These are phyloP conservation scores for Tadarida brasiliensis DNA, from an alignment of 2,797 vertebrate species.

Conservation along the genomic window DNA sequence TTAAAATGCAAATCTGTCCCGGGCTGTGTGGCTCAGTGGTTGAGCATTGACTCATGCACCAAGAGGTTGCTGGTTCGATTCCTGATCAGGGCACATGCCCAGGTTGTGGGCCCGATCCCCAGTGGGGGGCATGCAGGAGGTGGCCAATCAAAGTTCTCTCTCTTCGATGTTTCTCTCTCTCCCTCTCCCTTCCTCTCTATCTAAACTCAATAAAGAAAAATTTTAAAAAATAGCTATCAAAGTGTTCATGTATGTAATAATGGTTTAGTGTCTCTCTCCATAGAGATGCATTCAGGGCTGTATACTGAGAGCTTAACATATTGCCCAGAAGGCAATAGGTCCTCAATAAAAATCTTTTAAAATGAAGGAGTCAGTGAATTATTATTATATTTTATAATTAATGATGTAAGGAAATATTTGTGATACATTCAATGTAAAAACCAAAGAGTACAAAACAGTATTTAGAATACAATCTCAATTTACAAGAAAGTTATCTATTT, in stretches of 20 bases:
- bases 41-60: too few relatives aligned
- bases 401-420: background rate
- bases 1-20: conserved; percentile 13
- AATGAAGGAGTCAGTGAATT: background rate
- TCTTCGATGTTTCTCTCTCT: too few relatives aligned
- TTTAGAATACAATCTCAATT: conserved; percentile 50
- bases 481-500: conserved; percentile 31
- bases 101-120: too few relatives aligned
- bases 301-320: background rate
- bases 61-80: too few relatives aligned
- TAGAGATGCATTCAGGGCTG: background rate
- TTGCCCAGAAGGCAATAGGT: background rate
- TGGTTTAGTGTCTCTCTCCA: background rate
- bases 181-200: too few relatives aligned
- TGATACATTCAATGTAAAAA: background rate
- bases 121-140: too few relatives aligned
- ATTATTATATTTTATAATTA: background rate
- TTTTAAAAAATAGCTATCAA: background rate
- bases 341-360: conserved; percentile 40
- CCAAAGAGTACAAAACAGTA: conserved; percentile 1
- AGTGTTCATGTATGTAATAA: background rate
- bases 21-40: too few relatives aligned
- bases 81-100: too few relatives aligned
- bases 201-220: too few relatives aligned
- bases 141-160: too few relatives aligned